phyloP scores from a whole-genome alignment of 1,140 invertebrate genomes.

The Zelostemma sp. region DNA sequence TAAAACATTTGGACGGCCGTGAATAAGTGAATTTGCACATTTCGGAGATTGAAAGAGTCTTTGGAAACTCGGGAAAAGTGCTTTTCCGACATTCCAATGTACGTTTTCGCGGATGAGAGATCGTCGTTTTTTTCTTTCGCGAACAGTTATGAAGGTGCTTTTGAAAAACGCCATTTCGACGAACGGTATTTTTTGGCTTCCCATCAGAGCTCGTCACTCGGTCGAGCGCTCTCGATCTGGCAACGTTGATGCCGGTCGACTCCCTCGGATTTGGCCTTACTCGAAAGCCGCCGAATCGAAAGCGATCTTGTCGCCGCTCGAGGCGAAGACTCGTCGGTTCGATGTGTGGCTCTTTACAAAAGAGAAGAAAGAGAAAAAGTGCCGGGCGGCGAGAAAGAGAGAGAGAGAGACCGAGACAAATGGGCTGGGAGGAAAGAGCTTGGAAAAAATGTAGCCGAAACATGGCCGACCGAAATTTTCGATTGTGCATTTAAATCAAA shows the following conservation, averaged over 20 bases:
- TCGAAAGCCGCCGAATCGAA: slow-evolving; percentile 48
- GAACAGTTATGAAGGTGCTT: neutral
- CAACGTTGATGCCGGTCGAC: slow-evolving; percentile 30
- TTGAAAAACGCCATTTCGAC: slow-evolving; percentile 11
- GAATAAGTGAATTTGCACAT: too few species aligned
- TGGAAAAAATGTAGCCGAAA: slow-evolving; percentile 23
- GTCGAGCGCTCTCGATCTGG: slow-evolving; percentile 29
- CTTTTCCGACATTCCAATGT: too few species aligned
- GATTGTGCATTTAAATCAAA: too few species aligned
- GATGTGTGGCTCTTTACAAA: slow-evolving; percentile 20
- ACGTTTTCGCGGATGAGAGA: too few species aligned
- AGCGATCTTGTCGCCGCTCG: slow-evolving; percentile 44
- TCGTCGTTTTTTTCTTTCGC: too few species aligned
- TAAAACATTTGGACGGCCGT: too few species aligned
- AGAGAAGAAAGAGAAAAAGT: slow-evolving; percentile 14
- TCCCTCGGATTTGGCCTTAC: slow-evolving; percentile 37
- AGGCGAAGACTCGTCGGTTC: slow-evolving; percentile 33
- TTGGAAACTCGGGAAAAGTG: too few species aligned
- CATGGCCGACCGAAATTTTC: slow-evolving; percentile 26
- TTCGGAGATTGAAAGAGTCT: neutral
- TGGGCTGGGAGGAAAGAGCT: slow-evolving; percentile 7
- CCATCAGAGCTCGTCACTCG: slow-evolving; percentile 10
- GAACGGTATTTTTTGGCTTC: slow-evolving; percentile 18
- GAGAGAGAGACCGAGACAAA: slow-evolving; percentile 14
- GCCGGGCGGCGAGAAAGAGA: slow-evolving; percentile 19